Base-by-base conservation (phyloP, 2,797 vertebrate species). In the Cyprinodon diabolis region DNA sequence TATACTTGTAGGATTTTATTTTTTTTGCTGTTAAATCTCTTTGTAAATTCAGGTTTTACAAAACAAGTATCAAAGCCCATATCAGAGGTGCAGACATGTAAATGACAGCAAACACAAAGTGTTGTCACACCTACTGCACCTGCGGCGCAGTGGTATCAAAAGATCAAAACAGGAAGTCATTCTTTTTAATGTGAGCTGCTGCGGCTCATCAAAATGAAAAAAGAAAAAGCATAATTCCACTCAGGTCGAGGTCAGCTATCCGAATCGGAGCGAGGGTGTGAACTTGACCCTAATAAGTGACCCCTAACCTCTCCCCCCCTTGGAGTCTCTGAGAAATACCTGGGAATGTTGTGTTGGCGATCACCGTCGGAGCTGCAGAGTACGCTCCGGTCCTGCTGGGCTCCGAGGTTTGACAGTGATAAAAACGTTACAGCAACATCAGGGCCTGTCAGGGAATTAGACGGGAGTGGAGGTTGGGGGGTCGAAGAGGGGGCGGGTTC, bases 381-480 rank as follows among this genome's bases (percentile, higher is more conserved):
- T 70, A 68, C 65, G 65, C 80, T 78, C 76, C 19, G 15, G 62
- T 85, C 83, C 86, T 57, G 69, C 82, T 51, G 62, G 21, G 78
- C 81, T 86, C 62, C 45, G 21, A 84, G 85, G 83, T 84, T 86
- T 54, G 72, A 65, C 84, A 74, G 73, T 88, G 87, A 90, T 90
- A 56, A 86, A 87, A 88, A 85, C 54, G 83, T 87, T 87, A 75
- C 58, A 63, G 84, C 81, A 81, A 45, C 84, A 83, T 84, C 74
- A 79, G 75, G 82, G 78, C 80, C 85, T 89, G 82, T 89, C 86
- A 86, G 82, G 70, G 56, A 75, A 73, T 71, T 15, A 68, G 77
- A 78, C 11, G 71, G 68, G 72, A 35, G 58, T 14, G 60, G 19
- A 10, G 3, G 5, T 19, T 1, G 35, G 14, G 5, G 37, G 21